Evolutionary conservation across 2,797 vertebrate genomes (phyloP).

Genomic region (Karalla daura): DNA sequence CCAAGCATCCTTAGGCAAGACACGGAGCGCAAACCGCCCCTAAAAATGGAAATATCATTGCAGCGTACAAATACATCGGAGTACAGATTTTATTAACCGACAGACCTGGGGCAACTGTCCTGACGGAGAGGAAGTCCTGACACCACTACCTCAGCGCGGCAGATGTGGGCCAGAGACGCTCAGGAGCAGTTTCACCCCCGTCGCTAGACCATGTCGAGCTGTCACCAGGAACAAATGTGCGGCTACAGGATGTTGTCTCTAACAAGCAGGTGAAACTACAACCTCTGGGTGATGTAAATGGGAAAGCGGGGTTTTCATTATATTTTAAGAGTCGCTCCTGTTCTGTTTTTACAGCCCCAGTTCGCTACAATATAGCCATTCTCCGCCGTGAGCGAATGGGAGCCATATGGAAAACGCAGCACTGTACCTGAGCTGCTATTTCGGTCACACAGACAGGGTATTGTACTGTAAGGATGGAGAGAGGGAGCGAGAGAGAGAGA

Average conservation of each 20-base stretch:
- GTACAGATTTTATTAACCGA: too few relatives aligned
- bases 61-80: too few relatives aligned
- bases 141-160: too few relatives aligned
- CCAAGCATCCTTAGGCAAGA: too few relatives aligned
- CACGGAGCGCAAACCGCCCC: too few relatives aligned
- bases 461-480: conserved; percentile 53
- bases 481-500: conserved; percentile 5
- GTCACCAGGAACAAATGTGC: neutral
- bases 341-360: conserved; percentile 68
- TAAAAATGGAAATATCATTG: too few relatives aligned
- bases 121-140: too few relatives aligned
- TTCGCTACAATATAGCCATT: conserved; percentile 69
- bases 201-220: neutral
- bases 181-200: neutral
- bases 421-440: conserved; percentile 62
- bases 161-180: neutral
- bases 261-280: conserved; percentile 37
- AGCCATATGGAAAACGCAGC: conserved; percentile 75
- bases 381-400: conserved; percentile 62
- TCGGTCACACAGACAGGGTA: conserved; percentile 61
- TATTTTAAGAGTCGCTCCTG: conserved; percentile 59
- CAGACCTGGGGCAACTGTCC: too few relatives aligned
- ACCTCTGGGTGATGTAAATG: conserved; percentile 41
- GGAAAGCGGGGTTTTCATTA: conserved; percentile 59
- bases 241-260: neutral